These are phyloP conservation scores for Tethea ocularis DNA, from an alignment of 2,888 invertebrate species.

Conservation along the genomic window DNA sequence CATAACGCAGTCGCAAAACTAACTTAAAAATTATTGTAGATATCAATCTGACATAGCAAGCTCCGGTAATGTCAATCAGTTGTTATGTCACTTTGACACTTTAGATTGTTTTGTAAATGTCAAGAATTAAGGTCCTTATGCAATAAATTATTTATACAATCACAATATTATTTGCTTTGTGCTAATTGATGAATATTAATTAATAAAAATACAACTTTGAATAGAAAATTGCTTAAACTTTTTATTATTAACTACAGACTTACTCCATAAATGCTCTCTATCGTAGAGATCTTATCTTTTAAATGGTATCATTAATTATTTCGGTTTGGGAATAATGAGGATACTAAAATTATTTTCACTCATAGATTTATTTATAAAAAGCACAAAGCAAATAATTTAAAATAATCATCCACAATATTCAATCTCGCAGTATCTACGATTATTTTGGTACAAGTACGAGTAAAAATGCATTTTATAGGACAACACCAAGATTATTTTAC, in stretches of 20 bases:
- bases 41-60: not conserved
- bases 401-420: conserved; percentile 27
- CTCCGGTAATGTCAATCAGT: not conserved
- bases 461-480: conserved; percentile 20
- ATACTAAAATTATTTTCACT: not conserved
- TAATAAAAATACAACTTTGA: too few species aligned
- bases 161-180: not conserved
- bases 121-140: not conserved
- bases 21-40: not conserved
- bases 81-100: not conserved
- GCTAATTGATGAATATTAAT: not conserved
- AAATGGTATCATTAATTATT: too few species aligned
- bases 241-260: too few species aligned
- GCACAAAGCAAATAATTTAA: conserved; percentile 28
- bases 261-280: not conserved
- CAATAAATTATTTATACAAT: not conserved
- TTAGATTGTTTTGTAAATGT: not conserved
- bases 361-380: conserved; percentile 39
- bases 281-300: too few species aligned
- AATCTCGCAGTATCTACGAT: conserved; percentile 50
- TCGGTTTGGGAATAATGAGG: too few species aligned
- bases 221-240: too few species aligned
- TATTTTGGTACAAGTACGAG: not conserved
- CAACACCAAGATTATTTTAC: conserved; percentile 11
- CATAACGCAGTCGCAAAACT: not conserved